Percentiles rank a stretch among this genome's conserved stretches.
Evolutionary conservation across 2,797 vertebrate species (phyloP).

Genomic region (Sarcoramphus papa): DNA sequence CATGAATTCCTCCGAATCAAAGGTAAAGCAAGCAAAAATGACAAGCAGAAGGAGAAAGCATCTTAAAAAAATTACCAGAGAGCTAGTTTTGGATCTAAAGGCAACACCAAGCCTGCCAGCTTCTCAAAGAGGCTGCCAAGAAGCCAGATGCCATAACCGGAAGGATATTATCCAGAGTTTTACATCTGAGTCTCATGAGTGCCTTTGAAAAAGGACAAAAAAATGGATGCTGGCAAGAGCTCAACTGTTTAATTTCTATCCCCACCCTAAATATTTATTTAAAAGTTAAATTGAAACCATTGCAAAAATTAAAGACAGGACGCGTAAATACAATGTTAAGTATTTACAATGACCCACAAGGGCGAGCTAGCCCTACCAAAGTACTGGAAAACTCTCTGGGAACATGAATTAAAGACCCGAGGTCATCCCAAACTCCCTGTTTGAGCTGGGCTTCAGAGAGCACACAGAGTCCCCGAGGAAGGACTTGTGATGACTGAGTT

Average conservation of each 20-base stretch:
- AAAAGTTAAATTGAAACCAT: slow-evolving; percentile 64
- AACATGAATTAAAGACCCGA: background rate
- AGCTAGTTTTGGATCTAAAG: slow-evolving; percentile 42
- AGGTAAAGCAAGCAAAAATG: slow-evolving; percentile 54
- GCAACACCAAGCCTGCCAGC: slow-evolving; percentile 48
- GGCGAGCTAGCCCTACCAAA: background rate
- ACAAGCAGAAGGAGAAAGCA: slow-evolving; percentile 33
- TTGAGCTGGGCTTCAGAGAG: background rate
- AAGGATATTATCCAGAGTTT: slow-evolving; percentile 42
- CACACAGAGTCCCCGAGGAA: background rate
- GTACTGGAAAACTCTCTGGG: background rate
- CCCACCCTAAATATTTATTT: slow-evolving; percentile 68
- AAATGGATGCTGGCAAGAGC: slow-evolving; percentile 25
- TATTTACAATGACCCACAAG: slow-evolving; percentile 31
- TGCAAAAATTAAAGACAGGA: slow-evolving; percentile 56
- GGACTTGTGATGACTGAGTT: background rate
- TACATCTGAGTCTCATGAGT: slow-evolving; percentile 34
- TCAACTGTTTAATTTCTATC: slow-evolving; percentile 58
- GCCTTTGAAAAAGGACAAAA: slow-evolving; percentile 49
- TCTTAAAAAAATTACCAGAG: slow-evolving; percentile 49
- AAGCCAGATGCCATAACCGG: slow-evolving; percentile 51
- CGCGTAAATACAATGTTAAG: slow-evolving; percentile 56
- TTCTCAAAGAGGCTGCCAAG: slow-evolving; percentile 53
- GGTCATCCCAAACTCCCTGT: slow-evolving; percentile 10
- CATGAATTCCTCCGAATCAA: slow-evolving; percentile 32